Evolutionary conservation across 2,888 invertebrate genomes (phyloP), one percentile per base, ranked within the genome.

Genomic region (Drosophila mayaguana): DNA sequence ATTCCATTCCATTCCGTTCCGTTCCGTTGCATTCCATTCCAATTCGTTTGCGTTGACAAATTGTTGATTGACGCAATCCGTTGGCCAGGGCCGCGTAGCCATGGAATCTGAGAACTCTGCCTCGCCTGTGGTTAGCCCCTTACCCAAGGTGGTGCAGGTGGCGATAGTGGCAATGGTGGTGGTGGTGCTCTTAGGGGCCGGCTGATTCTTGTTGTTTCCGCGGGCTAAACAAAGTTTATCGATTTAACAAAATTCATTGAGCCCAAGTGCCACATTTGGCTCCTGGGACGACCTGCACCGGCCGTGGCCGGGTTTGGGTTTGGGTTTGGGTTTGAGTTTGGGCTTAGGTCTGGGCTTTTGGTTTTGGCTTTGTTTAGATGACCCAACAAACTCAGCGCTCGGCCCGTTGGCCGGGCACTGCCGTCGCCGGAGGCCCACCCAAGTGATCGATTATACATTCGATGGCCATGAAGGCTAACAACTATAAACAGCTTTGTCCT

Each of bases 31-130:
- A 28, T 55, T 69, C 36, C 55, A 12, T 77, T 61, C 50, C 70
- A n/a, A 42, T 25, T n/a, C 42, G 16, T 42, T 61, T 53, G 50
- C 72, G 84, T 83, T 90, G 90, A 86, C 89, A 86, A 83, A 86
- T 89, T 83, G 79, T 79, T 90, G 86, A 90, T 86, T 90, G 87
- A 90, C 89, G 86, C 89, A 90, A 86, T 88, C 84, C 75, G 67
- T 79, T 60, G 75, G 78, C 77, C 69, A 72, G 69, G 72, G 63
- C 78, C 72, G 74, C 84, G 88, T 85, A 84, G 77, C 88, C 89
- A 89, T 82, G 89, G 88, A 73, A 72, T 74, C 78, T 76, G 54
- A 50, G 50, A 69, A 53, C 64, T 54, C 59, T 73, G 60, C 63
- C 40, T 36, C 46, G 68, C 57, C 56, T 77, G 77, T 80, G 77